phyloP scores from a whole-genome alignment of 2,113 vertebrate species.

The Cynoglossus semilaevis region DNA sequence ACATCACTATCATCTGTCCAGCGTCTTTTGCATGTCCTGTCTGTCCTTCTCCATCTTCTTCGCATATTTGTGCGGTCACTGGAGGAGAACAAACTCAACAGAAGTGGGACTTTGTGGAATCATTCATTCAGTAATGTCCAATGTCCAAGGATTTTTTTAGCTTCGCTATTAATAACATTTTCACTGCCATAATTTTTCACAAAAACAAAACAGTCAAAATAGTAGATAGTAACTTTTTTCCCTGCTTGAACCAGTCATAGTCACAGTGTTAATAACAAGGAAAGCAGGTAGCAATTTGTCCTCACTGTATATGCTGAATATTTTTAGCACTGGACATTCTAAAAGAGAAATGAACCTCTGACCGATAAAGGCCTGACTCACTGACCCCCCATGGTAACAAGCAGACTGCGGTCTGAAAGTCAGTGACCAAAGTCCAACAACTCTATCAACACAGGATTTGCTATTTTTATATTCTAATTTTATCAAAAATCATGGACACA shows the following conservation, averaged over 20 bases:
- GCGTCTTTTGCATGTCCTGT: conserved; percentile 18
- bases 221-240: too few relatives aligned
- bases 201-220: too few relatives aligned
- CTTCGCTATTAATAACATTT: too few relatives aligned
- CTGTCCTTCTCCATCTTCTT: conserved; percentile 42
- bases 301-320: conserved; percentile 9
- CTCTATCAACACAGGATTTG: conserved; percentile 3
- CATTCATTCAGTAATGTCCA: too few relatives aligned
- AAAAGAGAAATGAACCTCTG: conserved; percentile 27
- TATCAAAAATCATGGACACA: too few relatives aligned
- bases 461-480: background rate
- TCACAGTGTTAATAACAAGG: background rate
- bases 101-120: too few relatives aligned
- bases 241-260: too few relatives aligned
- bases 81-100: too few relatives aligned
- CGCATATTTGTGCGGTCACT: background rate
- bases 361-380: conserved; percentile 19
- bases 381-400: conserved; percentile 23
- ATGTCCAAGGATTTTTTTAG: too few relatives aligned
- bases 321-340: conserved; percentile 38
- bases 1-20: conserved; percentile 44
- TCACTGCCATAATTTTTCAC: too few relatives aligned
- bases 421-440: background rate
- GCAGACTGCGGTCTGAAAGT: conserved; percentile 12
- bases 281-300: background rate